These are phyloP conservation scores for Himalopsyche anomala DNA, from an alignment of 2,888 invertebrate genomes.

Conservation along the genomic window DNA sequence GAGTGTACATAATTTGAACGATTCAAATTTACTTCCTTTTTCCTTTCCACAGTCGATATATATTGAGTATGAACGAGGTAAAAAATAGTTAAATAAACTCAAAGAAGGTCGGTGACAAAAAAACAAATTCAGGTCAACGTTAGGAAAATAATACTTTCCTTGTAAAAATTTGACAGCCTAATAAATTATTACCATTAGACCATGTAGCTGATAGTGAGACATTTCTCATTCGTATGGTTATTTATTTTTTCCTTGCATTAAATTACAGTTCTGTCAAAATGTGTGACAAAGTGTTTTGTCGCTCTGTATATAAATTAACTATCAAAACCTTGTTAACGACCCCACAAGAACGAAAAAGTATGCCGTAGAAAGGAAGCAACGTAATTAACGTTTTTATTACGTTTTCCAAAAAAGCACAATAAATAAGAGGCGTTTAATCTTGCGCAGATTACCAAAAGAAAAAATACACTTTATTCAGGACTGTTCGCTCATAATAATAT, in stretches of 20 bases:
- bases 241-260: constrained; percentile 48
- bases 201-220: not conserved
- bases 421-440: not conserved
- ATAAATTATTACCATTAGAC: not conserved
- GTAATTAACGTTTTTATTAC: constrained; percentile 9
- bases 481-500: not conserved
- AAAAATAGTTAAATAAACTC: too few relatives aligned
- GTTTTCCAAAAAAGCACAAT: not conserved
- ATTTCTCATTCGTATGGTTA: constrained; percentile 38
- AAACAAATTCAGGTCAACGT: too few relatives aligned
- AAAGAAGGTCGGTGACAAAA: too few relatives aligned
- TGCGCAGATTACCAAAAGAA: not conserved
- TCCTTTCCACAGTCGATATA: too few relatives aligned
- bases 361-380: not conserved
- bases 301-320: constrained; percentile 17
- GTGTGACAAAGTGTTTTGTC: constrained; percentile 48
- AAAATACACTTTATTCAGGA: not conserved
- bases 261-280: constrained; percentile 17
- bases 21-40: too few relatives aligned
- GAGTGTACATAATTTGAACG: too few relatives aligned
- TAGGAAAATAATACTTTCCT: too few relatives aligned
- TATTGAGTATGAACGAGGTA: too few relatives aligned
- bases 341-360: not conserved
- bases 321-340: constrained; percentile 45
- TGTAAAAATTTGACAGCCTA: too few relatives aligned